phyloP scores from a whole-genome alignment of 1,140 invertebrate species.

The Brachionus rotundiformis region DNA sequence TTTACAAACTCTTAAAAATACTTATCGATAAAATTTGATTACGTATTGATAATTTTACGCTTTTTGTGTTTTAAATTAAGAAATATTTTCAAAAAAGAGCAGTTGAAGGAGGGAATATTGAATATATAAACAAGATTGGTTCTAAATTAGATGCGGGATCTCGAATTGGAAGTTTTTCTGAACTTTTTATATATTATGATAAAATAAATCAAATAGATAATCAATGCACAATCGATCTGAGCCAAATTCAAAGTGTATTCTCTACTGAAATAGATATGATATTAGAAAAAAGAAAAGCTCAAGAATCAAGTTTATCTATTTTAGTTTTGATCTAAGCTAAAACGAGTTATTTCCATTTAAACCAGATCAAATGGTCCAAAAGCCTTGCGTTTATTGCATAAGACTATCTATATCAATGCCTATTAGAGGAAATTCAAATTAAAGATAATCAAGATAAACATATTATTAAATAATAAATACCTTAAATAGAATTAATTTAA shows the following conservation, averaged over 20 bases:
- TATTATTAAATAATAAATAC: constrained; percentile 13
- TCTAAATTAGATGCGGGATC: not conserved
- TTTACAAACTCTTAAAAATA: not conserved
- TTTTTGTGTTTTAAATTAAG: not conserved
- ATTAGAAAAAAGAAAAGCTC: no score
- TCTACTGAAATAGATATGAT: no score
- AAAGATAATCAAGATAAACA: constrained; percentile 29
- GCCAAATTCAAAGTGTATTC: not conserved
- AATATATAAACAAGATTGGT: not conserved
- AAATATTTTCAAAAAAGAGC: not conserved
- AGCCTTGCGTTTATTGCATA: not conserved
- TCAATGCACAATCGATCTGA: not conserved
- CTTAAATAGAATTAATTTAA: constrained; percentile 50
- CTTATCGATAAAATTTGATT: not conserved
- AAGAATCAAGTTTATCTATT: not conserved
- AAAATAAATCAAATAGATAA: constrained; percentile 40
- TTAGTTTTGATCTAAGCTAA: not conserved
- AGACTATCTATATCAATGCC: not conserved
- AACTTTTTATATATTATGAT: constrained; percentile 37
- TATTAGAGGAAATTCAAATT: not conserved
- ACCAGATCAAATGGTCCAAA: not conserved
- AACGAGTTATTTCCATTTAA: not conserved
- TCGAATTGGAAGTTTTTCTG: not conserved
- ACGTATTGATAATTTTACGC: not conserved
- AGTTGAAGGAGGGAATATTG: not conserved